phyloP scores from a whole-genome alignment of 1,140 invertebrate genomes.

The Cydia strobilella region DNA sequence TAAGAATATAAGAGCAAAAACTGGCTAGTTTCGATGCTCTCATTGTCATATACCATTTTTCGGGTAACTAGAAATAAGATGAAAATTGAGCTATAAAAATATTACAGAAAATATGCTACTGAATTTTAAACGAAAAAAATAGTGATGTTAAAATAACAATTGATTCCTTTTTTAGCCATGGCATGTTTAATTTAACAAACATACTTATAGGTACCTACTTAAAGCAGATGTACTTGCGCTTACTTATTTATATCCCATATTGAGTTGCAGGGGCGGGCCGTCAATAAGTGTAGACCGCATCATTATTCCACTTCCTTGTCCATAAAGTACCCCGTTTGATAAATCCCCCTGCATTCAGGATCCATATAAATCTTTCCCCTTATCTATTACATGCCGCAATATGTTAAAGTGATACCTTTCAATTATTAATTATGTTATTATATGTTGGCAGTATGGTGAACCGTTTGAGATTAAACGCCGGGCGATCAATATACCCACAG shows the following conservation, averaged over 20 bases:
- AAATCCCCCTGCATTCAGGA: not conserved
- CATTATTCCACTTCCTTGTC: not conserved
- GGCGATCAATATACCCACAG: too few species aligned
- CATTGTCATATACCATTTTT: too few species aligned
- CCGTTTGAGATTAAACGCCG: too few species aligned
- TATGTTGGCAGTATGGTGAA: too few species aligned
- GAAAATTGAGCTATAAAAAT: too few species aligned
- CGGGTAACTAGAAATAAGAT: too few species aligned
- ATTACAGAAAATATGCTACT: not conserved
- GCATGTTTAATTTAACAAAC: not conserved
- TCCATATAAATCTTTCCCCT: slow-evolving; percentile 10
- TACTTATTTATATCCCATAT: not conserved
- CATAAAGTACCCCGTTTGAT: not conserved
- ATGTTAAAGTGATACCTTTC: slow-evolving; percentile 9
- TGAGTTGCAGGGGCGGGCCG: not conserved
- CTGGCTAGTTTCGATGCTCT: too few species aligned
- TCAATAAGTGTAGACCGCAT: slow-evolving; percentile 11
- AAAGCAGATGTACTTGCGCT: not conserved
- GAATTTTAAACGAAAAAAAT: not conserved
- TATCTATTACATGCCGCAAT: not conserved
- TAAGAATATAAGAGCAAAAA: too few species aligned
- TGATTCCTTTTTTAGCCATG: not conserved
- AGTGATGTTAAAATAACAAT: not conserved
- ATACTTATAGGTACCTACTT: not conserved
- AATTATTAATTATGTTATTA: not conserved